Percentiles rank a stretch among this genome's conserved stretches.
Conservation (phyloP, 2,113 vertebrate species). For the Cyrtonyx montezumae region DNA sequence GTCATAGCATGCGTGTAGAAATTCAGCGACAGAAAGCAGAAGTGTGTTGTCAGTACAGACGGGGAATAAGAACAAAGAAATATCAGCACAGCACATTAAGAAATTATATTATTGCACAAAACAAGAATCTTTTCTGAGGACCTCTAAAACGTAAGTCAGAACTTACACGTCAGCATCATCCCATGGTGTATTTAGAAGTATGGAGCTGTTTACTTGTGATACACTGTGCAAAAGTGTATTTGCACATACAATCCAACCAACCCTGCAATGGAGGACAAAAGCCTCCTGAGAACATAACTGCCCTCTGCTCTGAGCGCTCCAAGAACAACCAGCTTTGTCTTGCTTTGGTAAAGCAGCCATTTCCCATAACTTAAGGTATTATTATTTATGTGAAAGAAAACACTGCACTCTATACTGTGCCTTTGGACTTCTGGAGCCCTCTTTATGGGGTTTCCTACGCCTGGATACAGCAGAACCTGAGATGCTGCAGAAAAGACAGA, state of each 20-base stretch:
- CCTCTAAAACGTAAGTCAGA: not conserved
- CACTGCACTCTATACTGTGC: too few relatives aligned
- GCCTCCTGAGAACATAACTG: not conserved
- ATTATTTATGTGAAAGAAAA: not conserved
- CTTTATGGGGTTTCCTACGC: not conserved
- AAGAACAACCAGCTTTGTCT: not conserved
- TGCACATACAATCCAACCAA: not conserved
- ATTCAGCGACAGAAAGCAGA: not conserved
- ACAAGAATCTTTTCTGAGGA: not conserved
- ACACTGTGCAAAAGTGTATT: not conserved
- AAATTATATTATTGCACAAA: not conserved
- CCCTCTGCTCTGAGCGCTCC: not conserved
- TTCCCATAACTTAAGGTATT: not conserved
- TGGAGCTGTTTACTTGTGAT: not conserved
- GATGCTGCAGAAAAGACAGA: not conserved
- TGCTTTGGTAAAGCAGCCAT: not conserved
- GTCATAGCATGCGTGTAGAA: not conserved
- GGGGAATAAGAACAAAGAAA: not conserved
- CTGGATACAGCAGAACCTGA: not conserved
- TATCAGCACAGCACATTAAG: not conserved
- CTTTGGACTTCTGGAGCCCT: not conserved
- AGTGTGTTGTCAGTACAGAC: not conserved
- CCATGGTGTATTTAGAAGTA: not conserved
- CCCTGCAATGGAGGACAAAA: not conserved
- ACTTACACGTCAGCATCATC: not conserved